Evolutionary conservation across 2,113 vertebrate genomes (phyloP).

Genomic region (mouse (Mus musculus)): DNA sequence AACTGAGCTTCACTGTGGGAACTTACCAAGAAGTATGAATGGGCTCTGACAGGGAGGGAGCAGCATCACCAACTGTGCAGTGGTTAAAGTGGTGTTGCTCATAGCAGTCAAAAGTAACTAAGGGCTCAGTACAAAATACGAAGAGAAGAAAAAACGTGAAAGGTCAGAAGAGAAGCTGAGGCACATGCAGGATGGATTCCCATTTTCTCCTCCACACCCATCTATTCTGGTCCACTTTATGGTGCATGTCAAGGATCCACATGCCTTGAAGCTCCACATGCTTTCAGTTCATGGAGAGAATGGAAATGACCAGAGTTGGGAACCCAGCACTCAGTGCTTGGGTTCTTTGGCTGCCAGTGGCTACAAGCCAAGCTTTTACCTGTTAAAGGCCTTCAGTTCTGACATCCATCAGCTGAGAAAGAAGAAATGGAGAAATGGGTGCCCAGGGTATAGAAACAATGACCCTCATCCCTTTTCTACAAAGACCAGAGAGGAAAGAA

Average conservation of each 20-base stretch:
- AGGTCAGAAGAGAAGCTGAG: neutral
- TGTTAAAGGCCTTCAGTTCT: neutral
- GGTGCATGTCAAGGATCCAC: neutral
- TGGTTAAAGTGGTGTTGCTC: neutral
- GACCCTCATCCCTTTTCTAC: neutral
- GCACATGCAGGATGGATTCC: neutral
- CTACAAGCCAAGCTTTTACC: neutral
- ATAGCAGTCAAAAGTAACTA: neutral
- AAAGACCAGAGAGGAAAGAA: neutral
- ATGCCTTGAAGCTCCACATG: neutral
- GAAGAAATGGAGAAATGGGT: neutral
- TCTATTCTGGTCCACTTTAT: neutral
- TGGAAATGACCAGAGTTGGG: neutral
- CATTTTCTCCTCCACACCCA: neutral
- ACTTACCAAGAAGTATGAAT: neutral
- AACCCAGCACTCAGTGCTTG: neutral
- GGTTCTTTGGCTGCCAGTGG: too few relatives aligned
- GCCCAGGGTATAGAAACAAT: too few relatives aligned
- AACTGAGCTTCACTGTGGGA: neutral
- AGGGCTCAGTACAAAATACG: neutral
- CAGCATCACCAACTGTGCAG: neutral
- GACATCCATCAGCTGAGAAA: too few relatives aligned
- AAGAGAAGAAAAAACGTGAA: neutral
- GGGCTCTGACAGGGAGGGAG: neutral
- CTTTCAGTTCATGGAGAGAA: neutral